These are phyloP conservation scores for Hippopotamyrus pictus DNA, from an alignment of 2,797 vertebrate species.

Conservation along the genomic window DNA sequence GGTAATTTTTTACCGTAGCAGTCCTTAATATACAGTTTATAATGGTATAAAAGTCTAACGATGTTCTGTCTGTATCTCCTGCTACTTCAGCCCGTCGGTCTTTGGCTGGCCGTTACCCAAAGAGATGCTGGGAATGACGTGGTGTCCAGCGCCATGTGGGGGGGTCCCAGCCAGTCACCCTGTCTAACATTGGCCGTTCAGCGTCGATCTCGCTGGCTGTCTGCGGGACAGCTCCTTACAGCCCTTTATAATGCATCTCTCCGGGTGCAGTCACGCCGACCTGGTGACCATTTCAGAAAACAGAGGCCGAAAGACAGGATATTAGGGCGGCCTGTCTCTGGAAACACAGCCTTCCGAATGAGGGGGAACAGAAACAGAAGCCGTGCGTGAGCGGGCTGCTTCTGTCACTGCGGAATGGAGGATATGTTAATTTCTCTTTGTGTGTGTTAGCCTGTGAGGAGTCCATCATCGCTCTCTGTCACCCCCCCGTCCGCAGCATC, in stretches of 20 bases:
- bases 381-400: background rate
- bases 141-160: background rate
- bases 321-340: background rate
- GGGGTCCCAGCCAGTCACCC: background rate
- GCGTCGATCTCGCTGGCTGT: background rate
- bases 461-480: slow-evolving; percentile 24
- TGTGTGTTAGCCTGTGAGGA: background rate
- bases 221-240: background rate
- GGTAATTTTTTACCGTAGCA: background rate
- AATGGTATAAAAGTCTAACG: background rate
- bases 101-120: background rate
- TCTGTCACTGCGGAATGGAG: background rate
- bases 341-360: background rate
- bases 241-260: background rate
- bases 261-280: background rate
- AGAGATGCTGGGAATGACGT: background rate
- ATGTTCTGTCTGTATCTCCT: background rate
- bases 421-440: slow-evolving; percentile 10
- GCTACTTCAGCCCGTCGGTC: background rate
- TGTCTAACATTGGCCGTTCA: background rate
- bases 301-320: background rate
- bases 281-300: background rate
- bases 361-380: background rate
- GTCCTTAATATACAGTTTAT: background rate
- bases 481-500: slow-evolving; percentile 29